Evolutionary conservation across 2,113 vertebrate genomes (phyloP).

Genomic region (Sinocyclocheilus anshuiensis): DNA sequence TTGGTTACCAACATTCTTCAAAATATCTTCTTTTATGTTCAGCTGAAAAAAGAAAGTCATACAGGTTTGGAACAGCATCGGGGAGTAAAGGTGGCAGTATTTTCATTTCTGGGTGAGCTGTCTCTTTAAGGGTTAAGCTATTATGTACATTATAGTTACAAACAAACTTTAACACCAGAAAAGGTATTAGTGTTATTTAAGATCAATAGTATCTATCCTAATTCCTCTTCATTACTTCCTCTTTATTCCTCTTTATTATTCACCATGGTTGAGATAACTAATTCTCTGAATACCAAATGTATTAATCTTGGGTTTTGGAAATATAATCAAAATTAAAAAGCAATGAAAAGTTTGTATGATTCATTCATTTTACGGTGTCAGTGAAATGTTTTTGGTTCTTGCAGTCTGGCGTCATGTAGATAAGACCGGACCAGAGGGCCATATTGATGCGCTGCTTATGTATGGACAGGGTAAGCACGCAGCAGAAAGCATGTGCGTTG

Average conservation of each 20-base stretch:
- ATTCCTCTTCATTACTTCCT: too few relatives aligned
- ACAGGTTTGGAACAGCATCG: too few relatives aligned
- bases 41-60: too few relatives aligned
- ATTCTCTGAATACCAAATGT: too few relatives aligned
- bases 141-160: not conserved
- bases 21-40: too few relatives aligned
- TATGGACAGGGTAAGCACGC: slow-evolving; percentile 83
- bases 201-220: not conserved
- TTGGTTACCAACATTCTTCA: too few relatives aligned
- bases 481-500: not conserved
- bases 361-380: not conserved
- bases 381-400: slow-evolving; percentile 36
- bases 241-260: not conserved
- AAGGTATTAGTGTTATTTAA: too few relatives aligned
- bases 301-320: too few relatives aligned
- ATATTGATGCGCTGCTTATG: slow-evolving; percentile 83
- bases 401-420: slow-evolving; percentile 96
- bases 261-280: too few relatives aligned
- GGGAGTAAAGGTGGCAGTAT: too few relatives aligned
- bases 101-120: too few relatives aligned
- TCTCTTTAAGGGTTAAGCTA: not conserved
- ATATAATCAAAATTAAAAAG: not conserved
- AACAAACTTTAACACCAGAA: not conserved
- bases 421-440: slow-evolving; percentile 85
- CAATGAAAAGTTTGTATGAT: not conserved